These are phyloP conservation scores for Myotis yumanensis DNA, from an alignment of 2,113 vertebrate species.

Conservation along the genomic window DNA sequence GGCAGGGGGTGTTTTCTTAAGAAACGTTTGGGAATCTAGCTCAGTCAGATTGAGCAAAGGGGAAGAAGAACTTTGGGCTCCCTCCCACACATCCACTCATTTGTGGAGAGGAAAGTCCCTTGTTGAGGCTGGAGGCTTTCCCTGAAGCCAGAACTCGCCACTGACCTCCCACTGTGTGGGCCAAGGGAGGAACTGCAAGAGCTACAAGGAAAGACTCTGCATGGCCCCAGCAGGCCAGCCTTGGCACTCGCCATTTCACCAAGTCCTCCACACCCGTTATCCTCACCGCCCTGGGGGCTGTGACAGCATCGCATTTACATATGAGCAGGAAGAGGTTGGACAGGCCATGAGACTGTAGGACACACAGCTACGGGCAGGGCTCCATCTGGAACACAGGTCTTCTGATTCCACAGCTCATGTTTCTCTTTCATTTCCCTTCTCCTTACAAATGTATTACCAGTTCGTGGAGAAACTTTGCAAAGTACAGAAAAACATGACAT, in stretches of 20 bases:
- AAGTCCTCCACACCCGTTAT: background rate
- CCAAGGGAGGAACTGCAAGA: background rate
- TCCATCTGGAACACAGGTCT: background rate
- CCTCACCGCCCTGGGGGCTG: background rate
- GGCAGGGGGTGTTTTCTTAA: background rate
- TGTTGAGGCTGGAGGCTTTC: background rate
- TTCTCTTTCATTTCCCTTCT: background rate
- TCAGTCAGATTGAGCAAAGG: background rate
- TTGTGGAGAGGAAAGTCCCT: background rate
- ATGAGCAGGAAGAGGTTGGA: background rate
- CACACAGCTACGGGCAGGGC: background rate
- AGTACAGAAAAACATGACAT: background rate
- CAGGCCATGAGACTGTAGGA: rapidly evolving
- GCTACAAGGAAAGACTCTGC: background rate
- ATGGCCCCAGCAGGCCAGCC: background rate
- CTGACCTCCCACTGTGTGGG: background rate
- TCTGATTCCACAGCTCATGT: background rate
- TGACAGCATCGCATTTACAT: rapidly evolving
- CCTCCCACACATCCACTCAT: background rate
- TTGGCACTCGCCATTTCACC: background rate
- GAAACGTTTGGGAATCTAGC: background rate
- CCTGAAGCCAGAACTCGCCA: background rate
- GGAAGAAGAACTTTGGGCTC: background rate
- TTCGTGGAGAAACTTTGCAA: background rate
- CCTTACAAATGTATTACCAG: background rate